phyloP scores from a whole-genome alignment of 1,140 invertebrate species.

The Ooceraea biroi region DNA sequence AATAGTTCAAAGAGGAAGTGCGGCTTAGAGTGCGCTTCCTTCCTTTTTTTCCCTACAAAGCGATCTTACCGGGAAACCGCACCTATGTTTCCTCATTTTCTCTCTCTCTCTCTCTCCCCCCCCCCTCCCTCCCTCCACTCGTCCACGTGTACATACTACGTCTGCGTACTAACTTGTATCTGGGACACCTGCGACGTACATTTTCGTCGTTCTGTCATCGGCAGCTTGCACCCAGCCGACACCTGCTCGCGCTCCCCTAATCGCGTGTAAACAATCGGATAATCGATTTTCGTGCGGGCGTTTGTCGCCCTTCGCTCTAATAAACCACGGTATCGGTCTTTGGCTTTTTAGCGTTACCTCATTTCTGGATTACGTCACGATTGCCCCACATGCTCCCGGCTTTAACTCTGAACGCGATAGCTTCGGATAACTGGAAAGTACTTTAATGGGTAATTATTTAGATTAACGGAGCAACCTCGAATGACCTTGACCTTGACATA shows the following conservation, averaged over 20 bases:
- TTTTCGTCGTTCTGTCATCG: conserved; percentile 55
- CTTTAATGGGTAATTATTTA: too few species aligned
- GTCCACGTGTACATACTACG: conserved; percentile 31
- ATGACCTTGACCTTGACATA: too few species aligned
- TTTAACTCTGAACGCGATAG: neutral
- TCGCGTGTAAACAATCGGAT: conserved; percentile 2
- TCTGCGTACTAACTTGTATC: conserved; percentile 28
- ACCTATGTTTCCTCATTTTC: conserved; percentile 47
- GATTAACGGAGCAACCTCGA: too few species aligned
- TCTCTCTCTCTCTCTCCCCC: conserved; percentile 10
- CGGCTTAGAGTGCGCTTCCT: neutral
- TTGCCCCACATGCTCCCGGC: neutral
- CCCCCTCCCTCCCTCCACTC: conserved; percentile 47
- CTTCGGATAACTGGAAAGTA: neutral
- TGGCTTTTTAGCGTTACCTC: neutral
- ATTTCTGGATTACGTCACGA: neutral
- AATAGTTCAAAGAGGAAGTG: conserved; percentile 24
- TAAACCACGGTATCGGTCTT: neutral
- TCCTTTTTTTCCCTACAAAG: conserved; percentile 29
- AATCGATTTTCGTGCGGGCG: conserved; percentile 43
- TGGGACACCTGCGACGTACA: conserved; percentile 65
- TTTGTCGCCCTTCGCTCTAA: neutral
- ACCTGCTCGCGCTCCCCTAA: conserved; percentile 8
- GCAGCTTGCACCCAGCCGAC: neutral
- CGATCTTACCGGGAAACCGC: conserved; percentile 59